A percentile compares a stretch with the other conserved stretches of the same genome.
phyloP scores from a whole-genome alignment of 2,113 vertebrate genomes.

The Scortum barcoo region DNA sequence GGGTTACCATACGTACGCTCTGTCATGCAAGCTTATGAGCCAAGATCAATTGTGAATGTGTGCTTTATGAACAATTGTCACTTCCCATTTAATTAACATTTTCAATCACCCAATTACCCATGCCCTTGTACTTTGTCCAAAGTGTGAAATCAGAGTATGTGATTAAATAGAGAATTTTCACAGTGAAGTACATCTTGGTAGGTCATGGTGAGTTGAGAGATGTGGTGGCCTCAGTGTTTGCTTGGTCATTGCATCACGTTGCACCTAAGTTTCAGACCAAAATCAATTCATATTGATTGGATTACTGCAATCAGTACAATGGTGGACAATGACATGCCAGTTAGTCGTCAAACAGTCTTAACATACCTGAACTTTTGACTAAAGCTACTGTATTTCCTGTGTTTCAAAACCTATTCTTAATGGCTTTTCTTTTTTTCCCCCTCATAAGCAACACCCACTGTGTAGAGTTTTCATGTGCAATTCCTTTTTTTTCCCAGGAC shows the following conservation, averaged over 20 bases:
- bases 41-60: neutral
- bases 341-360: neutral
- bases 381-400: neutral
- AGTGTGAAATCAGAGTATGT: neutral
- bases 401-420: neutral
- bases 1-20: neutral
- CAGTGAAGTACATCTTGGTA: neutral
- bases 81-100: conserved; percentile 2
- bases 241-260: neutral
- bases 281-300: neutral
- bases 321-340: neutral
- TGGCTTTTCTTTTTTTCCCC: neutral
- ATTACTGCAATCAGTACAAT: too few relatives aligned
- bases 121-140: conserved; percentile 10
- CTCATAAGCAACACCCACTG: too few relatives aligned
- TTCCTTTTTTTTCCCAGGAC: neutral
- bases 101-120: neutral
- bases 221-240: neutral
- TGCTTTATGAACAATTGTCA: neutral
- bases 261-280: neutral
- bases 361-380: neutral
- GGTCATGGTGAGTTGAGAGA: neutral
- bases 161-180: conserved; percentile 1
- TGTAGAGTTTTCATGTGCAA: neutral
- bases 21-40: neutral